A percentile compares a stretch with the other conserved stretches of the same genome.
These are phyloP conservation scores for Eubasilissa regina DNA, from an alignment of 1,140 invertebrate species.

Conservation along the genomic window DNA sequence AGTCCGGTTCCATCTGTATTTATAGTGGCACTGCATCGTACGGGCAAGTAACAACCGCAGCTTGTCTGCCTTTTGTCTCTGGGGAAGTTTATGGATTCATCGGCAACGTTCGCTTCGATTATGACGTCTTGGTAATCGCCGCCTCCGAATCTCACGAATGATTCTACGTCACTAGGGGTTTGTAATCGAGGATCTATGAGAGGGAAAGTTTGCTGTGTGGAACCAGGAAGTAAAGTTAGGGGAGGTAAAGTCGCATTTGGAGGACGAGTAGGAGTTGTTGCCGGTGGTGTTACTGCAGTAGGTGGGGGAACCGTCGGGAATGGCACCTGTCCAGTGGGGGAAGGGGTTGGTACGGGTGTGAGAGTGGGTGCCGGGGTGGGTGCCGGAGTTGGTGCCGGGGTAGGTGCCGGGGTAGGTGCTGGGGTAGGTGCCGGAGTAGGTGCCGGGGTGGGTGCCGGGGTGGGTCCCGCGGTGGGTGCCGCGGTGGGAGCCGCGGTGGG, in stretches of 20 bases:
- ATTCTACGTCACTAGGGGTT: slow-evolving; percentile 64
- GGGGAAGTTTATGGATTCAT: slow-evolving; percentile 59
- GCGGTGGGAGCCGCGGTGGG: not conserved
- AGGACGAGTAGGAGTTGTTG: slow-evolving; percentile 64
- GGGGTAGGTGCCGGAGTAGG: too few relatives aligned
- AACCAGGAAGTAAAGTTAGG: slow-evolving; percentile 63
- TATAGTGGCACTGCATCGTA: slow-evolving; percentile 63
- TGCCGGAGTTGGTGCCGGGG: too few relatives aligned
- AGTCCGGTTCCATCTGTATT: slow-evolving; percentile 68
- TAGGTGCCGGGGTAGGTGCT: too few relatives aligned
- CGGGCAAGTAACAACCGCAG: slow-evolving; percentile 66
- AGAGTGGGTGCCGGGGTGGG: too few relatives aligned
- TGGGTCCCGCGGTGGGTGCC: slow-evolving; percentile 12
- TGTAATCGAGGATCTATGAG: slow-evolving; percentile 64
- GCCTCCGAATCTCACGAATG: slow-evolving; percentile 44
- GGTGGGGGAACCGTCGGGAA: slow-evolving; percentile 54
- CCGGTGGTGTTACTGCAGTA: slow-evolving; percentile 38
- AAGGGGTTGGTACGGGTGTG: too few relatives aligned
- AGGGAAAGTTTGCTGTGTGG: slow-evolving; percentile 56
- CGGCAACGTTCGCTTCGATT: slow-evolving; percentile 44
- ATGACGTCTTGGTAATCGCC: slow-evolving; percentile 51
- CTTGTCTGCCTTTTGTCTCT: slow-evolving; percentile 61
- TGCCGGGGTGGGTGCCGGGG: slow-evolving; percentile 49
- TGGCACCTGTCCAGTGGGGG: too few relatives aligned
- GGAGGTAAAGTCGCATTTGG: slow-evolving; percentile 65